Evolutionary conservation across 1,140 invertebrate genomes (phyloP), one percentile per base, ranked within the genome.

Genomic region (Hydropsyche tenuis): DNA sequence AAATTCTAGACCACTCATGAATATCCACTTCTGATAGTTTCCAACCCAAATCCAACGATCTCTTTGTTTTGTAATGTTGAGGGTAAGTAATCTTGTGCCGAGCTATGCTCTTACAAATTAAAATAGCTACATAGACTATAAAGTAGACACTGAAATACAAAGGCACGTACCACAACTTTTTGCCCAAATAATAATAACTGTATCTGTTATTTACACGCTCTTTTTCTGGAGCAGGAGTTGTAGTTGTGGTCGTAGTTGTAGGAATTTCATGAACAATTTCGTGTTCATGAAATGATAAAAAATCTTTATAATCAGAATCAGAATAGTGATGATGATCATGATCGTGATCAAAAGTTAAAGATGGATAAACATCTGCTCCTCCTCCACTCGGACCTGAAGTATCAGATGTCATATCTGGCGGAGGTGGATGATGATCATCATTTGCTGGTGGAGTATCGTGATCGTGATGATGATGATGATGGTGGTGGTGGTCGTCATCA

Each of bases 61-160:
- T 66, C 46, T 69, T 68, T 11, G 74, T 75, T 37, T 75, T 78
- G 12, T 30, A 78, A 66, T 70, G 65, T 20, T 85, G 84, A 3
- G 85, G 85, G 73, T 86, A 86, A 0, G 84, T 83, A 46, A 86
- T 86, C 83, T 94, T 94, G 80, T 94, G 92, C 66, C 92, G 87
- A 11, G 91, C 87, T 51, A 94, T 89, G 6, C 92, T 91, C 80
- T 93, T 93, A 1, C 94, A 83, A 60, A 94, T 90, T 7, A 94
- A 83, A 45, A 90, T 91, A 1, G 90, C 89, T 1, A 94, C 90
- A 77, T 94, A 94, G 72, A 93, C 86, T 72, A 92, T 90, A 78
- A 94, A 94, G 78, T 92, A 94, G n/a, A 93, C 90, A 72, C 92
- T 93, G 79, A 94, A 94, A 80, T 94, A 94, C 12, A 94, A 79